Evolutionary conservation across 2,888 invertebrate genomes (phyloP), one percentile per base, ranked within the genome.

Genomic region (Leucoptera coffeella): DNA sequence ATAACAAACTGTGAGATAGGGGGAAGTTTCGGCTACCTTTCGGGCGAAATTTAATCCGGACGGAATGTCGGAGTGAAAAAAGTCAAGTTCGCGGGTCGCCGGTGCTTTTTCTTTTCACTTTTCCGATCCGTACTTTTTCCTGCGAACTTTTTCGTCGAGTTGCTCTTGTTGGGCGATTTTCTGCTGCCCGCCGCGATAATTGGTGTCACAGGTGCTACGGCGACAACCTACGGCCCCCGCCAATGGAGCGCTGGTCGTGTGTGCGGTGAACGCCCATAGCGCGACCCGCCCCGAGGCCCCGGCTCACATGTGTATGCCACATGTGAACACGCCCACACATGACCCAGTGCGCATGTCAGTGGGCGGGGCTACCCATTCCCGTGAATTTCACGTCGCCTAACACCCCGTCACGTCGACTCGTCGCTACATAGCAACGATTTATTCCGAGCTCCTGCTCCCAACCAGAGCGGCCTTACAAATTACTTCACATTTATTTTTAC

Each of bases 401-500:
- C 33, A 36, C 38, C 25, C 24, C 38, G 46, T 43, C 41, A 43
- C 42, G 39, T 31, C 41, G 38, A 44, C 44, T 23, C 21, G 22
- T 8, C 44, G 49, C 47, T 31, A 52, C 55, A 58, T 61, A 55
- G 58, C 53, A 49, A 49, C 52, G 52, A 58, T 61, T 59, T 59
- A 59, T 59, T 51, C 48, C 40, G 35, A n/a, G 38, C 39, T 45
- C 45, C 44, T 43, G 40, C 47, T 45, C 15, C 45, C 41, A 38
- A 40, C 38, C 38, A n/a, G 23, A 20, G 20, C 23, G 22, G 26
- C 42, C 46, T 43, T 46, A 67, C 65, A 67, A 67, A 69, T 65
- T 65, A 60, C 53, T 67, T 62, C 65, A 59, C 62, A 69, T 67
- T 67, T 65, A 65, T 67, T 69, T 67, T 67, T 65, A 61, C 67